phyloP scores from a whole-genome alignment of 2,797 vertebrate species.

The Myotis vivesi region DNA sequence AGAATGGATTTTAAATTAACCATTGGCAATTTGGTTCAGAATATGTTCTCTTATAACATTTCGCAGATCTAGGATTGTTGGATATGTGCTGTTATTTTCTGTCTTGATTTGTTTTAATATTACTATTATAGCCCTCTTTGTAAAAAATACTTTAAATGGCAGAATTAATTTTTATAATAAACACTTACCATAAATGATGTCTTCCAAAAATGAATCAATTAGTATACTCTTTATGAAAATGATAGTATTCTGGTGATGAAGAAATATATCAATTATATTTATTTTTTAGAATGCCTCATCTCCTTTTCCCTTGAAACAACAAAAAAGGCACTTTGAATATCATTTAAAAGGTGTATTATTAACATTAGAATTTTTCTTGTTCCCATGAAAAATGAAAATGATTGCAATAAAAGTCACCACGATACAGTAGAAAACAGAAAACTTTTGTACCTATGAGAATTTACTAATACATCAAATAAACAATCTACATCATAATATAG shows the following conservation, averaged over 20 bases:
- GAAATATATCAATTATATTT: background rate
- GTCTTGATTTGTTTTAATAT: conserved; percentile 23
- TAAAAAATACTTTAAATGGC: conserved; percentile 5
- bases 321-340: background rate
- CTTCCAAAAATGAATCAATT: background rate
- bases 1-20: background rate
- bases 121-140: background rate
- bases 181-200: background rate
- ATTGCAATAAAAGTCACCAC: background rate
- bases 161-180: conserved; percentile 22
- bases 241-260: background rate
- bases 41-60: background rate
- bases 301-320: background rate
- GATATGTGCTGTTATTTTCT: background rate
- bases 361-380: background rate
- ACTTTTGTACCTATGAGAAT: background rate
- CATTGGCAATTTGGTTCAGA: background rate
- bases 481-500: background rate
- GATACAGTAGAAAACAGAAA: background rate
- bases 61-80: background rate
- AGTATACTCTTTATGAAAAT: background rate
- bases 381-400: background rate
- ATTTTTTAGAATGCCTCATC: background rate
- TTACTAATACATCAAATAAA: background rate
- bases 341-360: background rate